Base-by-base conservation (phyloP, 2,113 vertebrate genomes). In the Antechinus stuartii region DNA sequence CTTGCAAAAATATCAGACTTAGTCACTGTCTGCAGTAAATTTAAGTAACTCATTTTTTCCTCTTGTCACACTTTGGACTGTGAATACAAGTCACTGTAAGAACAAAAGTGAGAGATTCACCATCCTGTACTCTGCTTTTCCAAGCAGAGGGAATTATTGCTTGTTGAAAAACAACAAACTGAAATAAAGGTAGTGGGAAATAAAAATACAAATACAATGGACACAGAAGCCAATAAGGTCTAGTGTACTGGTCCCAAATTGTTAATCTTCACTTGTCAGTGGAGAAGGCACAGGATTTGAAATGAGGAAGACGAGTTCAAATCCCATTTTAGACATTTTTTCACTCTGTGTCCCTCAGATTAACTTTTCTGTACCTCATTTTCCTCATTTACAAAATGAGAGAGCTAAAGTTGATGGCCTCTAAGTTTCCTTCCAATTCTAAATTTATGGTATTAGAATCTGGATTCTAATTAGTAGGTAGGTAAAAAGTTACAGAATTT, bases 1-100 rank as follows among this genome's bases (percentile, higher is more conserved):
- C 24, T n/a, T 23, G n/a, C n/a, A 90, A 54, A 94, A 95, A 52
- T 57, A 27, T 3, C 93, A 90, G n/a, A 57, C 90, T 94, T 27
- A 8, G 53, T 89, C 57, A 92, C 57, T 50, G 2, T 27, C 90
- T 61, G 84, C 14, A 94, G n/a, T 30, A 54, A 61, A 93, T 84
- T 84, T 42, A 84, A 84, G 68, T 42, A 76, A 84, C 19, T 42
- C 68, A 23, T 42, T 42, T 14, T 84, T 84, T 84, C 68, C 42
- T 84, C 42, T 19, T 84, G 16, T 16, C 35, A 84, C 35, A 22
- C 19, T 42, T 84, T 42, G 68, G 68, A 6, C 68, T 84, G n/a
- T 84, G 68, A 84, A 84, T 84, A 84, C 19, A 84, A 84, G 35
- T 23, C n/a, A 42, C 2, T 84, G 35, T 84, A 84, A 84, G 68